Base-by-base conservation (phyloP, 35 echinoderm and acorn worm genomes). In the Strongylocentrotus purpuratus region DNA sequence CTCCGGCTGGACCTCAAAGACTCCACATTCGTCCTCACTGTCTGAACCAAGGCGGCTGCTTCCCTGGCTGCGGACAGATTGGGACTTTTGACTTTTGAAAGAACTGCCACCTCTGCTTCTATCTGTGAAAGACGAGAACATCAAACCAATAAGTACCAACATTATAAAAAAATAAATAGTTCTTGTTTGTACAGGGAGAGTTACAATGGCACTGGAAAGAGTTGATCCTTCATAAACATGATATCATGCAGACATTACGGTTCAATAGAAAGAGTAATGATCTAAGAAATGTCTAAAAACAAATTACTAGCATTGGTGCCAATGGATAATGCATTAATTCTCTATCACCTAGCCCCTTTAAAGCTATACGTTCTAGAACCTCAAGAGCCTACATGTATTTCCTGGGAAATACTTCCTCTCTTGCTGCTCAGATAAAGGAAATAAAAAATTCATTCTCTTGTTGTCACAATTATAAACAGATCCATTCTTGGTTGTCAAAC, bases 81-180 rank as follows among this genome's bases (percentile, higher is more conserved):
- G 46, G 46, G 91, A 93, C 58, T 47, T 93, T 18, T 93, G 91
- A 58, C 91, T 93, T n/a, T 93, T 93, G 46, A 93, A 93, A n/a
- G 91, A 93, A 58, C 91, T 93, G 17, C 33, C 91, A 50, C 12
- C 4, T 47, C 33, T 91, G 46, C 32, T 86, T 86, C 14, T 41
- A 41, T 89, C 33, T 41, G 48, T 32, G 25, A 4, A 58, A 93
- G 14, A 93, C 0, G 18, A 46, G 91, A 41, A 41, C 33, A 89
- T 45, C 0, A 8, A 15, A 41, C 2, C 32, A 41, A 17, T 41
- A 46, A 89, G 6, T 35, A 89, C 31, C 18, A 13, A 31, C 86
- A 87, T 33, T 46, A 33, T 33, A 22, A 86, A 33, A 33, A 86
- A 31, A 11, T 2, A 31, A 0, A 8, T 7, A 86, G 12, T 8